Percentiles rank a stretch among this genome's conserved stretches.
phyloP scores from a whole-genome alignment of 2,113 vertebrate genomes.

The Coregonus clupeaformis region DNA sequence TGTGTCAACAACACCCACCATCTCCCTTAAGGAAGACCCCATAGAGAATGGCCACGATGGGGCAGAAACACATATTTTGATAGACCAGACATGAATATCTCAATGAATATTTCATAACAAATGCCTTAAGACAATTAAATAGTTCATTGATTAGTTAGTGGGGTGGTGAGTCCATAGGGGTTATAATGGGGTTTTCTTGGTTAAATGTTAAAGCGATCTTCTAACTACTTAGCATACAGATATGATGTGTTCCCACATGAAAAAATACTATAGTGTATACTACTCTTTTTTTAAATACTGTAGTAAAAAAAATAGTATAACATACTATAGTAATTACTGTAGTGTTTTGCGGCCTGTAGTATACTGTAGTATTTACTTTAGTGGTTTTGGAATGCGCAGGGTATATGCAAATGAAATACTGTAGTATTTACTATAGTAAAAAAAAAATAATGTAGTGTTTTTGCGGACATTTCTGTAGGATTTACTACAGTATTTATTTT shows the following conservation, averaged over 20 bases:
- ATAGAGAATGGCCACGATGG: conserved; percentile 6
- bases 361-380: too few relatives aligned
- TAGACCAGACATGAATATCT: not conserved
- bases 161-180: not conserved
- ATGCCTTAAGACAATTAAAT: conserved; percentile 10
- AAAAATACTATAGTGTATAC: not conserved
- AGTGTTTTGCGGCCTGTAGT: too few relatives aligned
- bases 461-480: too few relatives aligned
- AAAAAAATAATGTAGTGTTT: too few relatives aligned
- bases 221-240: not conserved
- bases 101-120: not conserved
- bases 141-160: not conserved
- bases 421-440: too few relatives aligned
- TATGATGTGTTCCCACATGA: too few relatives aligned
- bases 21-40: not conserved
- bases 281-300: too few relatives aligned
- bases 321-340: too few relatives aligned
- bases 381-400: not conserved
- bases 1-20: conserved; percentile 23
- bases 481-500: too few relatives aligned
- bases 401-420: too few relatives aligned
- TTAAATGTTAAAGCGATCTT: not conserved
- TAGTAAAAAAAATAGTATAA: too few relatives aligned
- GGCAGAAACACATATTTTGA: conserved; percentile 3
- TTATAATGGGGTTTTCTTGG: not conserved